Base-by-base conservation (phyloP, 2,113 vertebrate species). In the Limanda limanda region DNA sequence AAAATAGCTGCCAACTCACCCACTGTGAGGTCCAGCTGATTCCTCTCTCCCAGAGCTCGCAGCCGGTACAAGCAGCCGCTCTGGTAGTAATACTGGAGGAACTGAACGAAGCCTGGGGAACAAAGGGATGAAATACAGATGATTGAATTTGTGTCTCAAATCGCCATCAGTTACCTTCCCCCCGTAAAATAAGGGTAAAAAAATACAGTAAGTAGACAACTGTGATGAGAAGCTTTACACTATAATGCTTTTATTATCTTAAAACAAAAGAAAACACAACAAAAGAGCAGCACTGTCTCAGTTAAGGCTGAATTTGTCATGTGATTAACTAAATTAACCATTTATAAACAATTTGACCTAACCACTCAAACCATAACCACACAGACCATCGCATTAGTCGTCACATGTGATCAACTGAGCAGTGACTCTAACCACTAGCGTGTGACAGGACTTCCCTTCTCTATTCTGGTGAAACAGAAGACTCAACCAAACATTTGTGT, bases 81-180 rank as follows among this genome's bases (percentile, higher is more conserved):
- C 92, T 99, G 98, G 89, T 99, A 99, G 81, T 99, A 99, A 93
- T 99, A 99, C 79, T 99, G 98, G 24, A 99, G 94, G 94, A 98
- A 99, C 92, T 99, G 98, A 65, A 99, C 96, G 11, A 97, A 98
- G 86, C 97, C 97, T 99, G 85, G 27, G 92, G 75, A 40, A 80
- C 52, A 55, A 23, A 23, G 2, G n/a, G n/a, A n/a, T 31, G 31
- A 31, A 31, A 31, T 5, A 1, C 20, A 54, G 20, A 54, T 1
- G 48, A n/a, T 6, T 20, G 17, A 2, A 52, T 54, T 21, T 4
- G 11, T 5, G 15, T 35, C n/a, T 24, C 12, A 57, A 31, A 12
- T 17, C 6, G 15, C 13, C 6, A 35, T 8, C 35, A 20, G 59
- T 45, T 21, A 18, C 25, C 25, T 62, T 4, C 60, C 11, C 51